These are phyloP conservation scores for Eurystomus gularis DNA, from an alignment of 2,113 vertebrate genomes.

Conservation along the genomic window DNA sequence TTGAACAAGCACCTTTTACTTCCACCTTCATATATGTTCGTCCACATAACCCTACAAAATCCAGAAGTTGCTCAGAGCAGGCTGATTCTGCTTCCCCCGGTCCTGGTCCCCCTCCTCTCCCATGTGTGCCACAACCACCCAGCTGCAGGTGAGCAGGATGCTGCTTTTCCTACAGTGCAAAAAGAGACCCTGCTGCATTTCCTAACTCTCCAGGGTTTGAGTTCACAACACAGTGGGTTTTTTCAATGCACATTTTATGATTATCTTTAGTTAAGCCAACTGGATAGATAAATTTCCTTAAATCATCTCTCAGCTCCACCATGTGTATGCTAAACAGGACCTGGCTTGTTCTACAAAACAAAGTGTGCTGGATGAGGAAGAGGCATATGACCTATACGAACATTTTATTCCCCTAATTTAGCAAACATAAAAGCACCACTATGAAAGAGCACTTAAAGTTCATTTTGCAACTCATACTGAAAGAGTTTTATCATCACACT, in stretches of 20 bases:
- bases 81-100: neutral
- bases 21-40: neutral
- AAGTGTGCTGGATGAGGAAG: neutral
- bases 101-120: neutral
- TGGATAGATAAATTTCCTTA: neutral
- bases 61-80: neutral
- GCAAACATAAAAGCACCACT: conserved; percentile 2
- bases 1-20: neutral
- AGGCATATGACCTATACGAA: neutral
- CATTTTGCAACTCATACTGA: conserved; percentile 28
- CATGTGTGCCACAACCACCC: fast-evolving
- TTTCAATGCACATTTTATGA: neutral
- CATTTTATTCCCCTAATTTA: conserved; percentile 1
- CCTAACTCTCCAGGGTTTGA: neutral
- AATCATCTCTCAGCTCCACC: neutral
- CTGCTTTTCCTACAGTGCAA: neutral
- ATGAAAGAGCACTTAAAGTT: conserved; percentile 11
- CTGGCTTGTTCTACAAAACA: conserved; percentile 33
- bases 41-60: neutral
- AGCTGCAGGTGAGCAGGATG: fast-evolving
- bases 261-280: neutral
- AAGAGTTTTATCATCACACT: conserved; percentile 7
- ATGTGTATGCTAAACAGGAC: conserved; percentile 14
- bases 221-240: neutral
- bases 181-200: neutral